Percentiles rank a stretch among this genome's conserved stretches.
phyloP scores from a whole-genome alignment of 1,140 invertebrate species.

The Meloidogyne chitwoodi region DNA sequence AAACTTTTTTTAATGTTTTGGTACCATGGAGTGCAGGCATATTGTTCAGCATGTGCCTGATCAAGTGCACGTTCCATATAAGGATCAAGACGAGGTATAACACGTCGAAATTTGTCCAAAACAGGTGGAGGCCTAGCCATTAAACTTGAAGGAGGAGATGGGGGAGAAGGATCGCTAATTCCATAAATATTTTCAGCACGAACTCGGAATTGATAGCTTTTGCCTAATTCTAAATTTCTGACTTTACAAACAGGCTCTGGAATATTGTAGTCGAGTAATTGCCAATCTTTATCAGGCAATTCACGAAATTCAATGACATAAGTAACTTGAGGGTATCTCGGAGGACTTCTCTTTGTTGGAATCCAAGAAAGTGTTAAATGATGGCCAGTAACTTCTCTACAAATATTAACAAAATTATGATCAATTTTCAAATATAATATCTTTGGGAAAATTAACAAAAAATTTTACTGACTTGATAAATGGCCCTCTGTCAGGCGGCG shows the following conservation, averaged over 20 bases:
- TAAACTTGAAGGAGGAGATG: constrained; percentile 57
- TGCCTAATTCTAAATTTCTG: constrained; percentile 58
- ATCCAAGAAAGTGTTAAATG: constrained; percentile 60
- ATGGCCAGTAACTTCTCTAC: constrained; percentile 55
- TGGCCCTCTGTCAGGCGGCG: constrained; percentile 56
- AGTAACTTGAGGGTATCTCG: constrained; percentile 58
- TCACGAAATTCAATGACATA: constrained; percentile 60
- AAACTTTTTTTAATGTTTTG: too few relatives aligned
- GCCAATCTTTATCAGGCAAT: constrained; percentile 58
- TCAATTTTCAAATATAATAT: too few relatives aligned
- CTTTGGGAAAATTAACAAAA: too few relatives aligned
- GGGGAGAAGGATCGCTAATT: constrained; percentile 81
- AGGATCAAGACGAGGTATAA: constrained; percentile 59
- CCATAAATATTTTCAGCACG: constrained; percentile 92
- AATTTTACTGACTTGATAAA: constrained; percentile 49
- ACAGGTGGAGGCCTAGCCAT: constrained; percentile 59
- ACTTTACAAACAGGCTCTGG: constrained; percentile 60
- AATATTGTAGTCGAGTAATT: constrained; percentile 58
- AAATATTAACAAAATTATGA: too few relatives aligned
- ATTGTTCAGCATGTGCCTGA: constrained; percentile 53
- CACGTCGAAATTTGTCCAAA: constrained; percentile 52
- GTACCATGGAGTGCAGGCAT: constrained; percentile 27
- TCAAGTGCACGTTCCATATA: constrained; percentile 56
- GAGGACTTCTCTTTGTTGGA: constrained; percentile 56
- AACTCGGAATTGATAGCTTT: constrained; percentile 70